Base-by-base conservation (phyloP, 1,140 invertebrate species). In the Centruroides vittatus region DNA sequence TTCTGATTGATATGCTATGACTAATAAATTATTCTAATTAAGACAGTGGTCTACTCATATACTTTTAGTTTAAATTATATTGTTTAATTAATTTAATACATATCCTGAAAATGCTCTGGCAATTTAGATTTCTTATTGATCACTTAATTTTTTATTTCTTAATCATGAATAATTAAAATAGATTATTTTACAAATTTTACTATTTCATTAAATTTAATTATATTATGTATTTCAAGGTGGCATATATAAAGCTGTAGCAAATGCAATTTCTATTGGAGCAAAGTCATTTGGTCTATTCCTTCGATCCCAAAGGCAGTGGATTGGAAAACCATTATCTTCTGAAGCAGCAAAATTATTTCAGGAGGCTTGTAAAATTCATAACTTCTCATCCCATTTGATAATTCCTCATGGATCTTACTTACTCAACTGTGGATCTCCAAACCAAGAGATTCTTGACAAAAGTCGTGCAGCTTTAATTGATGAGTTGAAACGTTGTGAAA, bases 351-450 rank as follows among this genome's bases (percentile, higher is more conserved):
- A 70, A 23, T 71, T 70, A 47, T 79, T 77, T 63, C 71, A 69
- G 58, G 61, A 68, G 35, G 69, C 70, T 8, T 69, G 73, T 56
- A 63, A 71, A 64, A 72, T 67, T 41, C 54, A 69, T 61, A 65
- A 67, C 12, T 73, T 70, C 61, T 57, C 65, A 41, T 65, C 71
- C 8, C 65, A 72, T 60, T 49, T 69, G 23, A 68, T 72, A 49
- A 58, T 71, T 3, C 70, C 70, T 9, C 79, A 80, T 72, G 79
- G 78, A 3, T 78, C 77, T 0, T 80, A 79, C 66, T 67, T 80
- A 35, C 66, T 80, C 63, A 80, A 80, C 66, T 71, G 74, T 59
- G 79, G 78, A 9, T 74, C 77, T 6, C 72, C 76, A 6, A 72
- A 77, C 55, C 57, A 65, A 12, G 75, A 76, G 6, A 72, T 68